Percentiles rank a stretch among this genome's conserved stretches.
Evolutionary conservation across 2,113 vertebrate genomes (phyloP).

Genomic region (Malaclemys terrapin): DNA sequence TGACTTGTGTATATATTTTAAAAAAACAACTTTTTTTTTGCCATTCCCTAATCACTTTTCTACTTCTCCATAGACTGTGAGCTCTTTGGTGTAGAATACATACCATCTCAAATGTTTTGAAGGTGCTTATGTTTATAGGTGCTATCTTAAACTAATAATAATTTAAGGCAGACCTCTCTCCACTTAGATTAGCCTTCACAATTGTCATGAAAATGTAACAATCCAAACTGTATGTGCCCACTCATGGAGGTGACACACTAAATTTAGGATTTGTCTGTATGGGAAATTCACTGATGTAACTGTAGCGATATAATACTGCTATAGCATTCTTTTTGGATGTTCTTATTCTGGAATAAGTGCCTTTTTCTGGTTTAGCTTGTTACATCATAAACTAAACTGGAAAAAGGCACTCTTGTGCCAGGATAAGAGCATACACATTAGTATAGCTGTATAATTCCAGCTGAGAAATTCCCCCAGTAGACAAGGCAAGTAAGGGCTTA

Average conservation of each 20-base stretch:
- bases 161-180: not conserved
- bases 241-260: not conserved
- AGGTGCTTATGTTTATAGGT: not conserved
- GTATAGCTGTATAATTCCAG: conserved; percentile 1
- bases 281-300: not conserved
- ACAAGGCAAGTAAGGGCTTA: conserved; percentile 10
- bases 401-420: not conserved
- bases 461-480: not conserved
- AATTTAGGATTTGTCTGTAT: not conserved
- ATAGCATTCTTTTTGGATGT: rapidly evolving
- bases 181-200: not conserved
- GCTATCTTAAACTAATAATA: not conserved
- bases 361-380: not conserved
- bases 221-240: not conserved
- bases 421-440: not conserved
- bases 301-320: not conserved
- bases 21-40: rapidly evolving
- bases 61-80: not conserved
- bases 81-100: not conserved
- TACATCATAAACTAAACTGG: not conserved
- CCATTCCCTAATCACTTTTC: not conserved
- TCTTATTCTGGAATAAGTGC: not conserved
- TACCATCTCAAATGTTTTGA: not conserved
- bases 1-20: rapidly evolving
- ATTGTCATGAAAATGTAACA: not conserved